Evolutionary conservation across 2,113 vertebrate species (phyloP), one percentile per base, ranked within the genome.

Genomic region (Mugil cephalus): DNA sequence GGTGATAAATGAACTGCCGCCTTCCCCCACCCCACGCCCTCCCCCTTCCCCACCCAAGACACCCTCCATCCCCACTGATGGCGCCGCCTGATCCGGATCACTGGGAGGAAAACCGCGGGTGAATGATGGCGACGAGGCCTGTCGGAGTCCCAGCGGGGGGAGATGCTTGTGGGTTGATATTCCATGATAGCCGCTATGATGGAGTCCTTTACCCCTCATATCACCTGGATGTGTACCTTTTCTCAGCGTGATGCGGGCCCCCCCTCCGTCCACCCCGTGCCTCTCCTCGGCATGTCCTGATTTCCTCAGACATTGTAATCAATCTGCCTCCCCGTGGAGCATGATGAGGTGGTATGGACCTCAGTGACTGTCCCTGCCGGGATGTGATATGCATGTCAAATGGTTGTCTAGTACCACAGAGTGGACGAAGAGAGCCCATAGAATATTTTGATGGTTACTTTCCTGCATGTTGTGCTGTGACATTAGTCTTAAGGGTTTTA

Each of bases 221-320:
- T 62, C 71, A 67, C 43, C 55, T 75, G 62, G 30, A 50, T 50
- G 56, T 60, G 47, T 70, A 52, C 0, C 8, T 61, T 52, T 10
- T 79, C 67, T 62, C 71, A 53, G 52, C 45, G 65, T 64, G 75
- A 42, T 53, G 50, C 65, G 69, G 45, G 60, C n/a, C 24, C 24
- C 24, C 58, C 73, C 46, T 56, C 46, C 35, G 62, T 51, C 35
- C 55, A 19, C 64, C 66, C 56, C 19, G 62, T 30, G 14, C 51
- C 47, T 61, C 35, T 30, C 21, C 24, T 59, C 42, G 56, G 45
- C 71, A 71, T 4, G 1, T 42, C 59, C 94, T 87, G 91, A 93
- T 93, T 94, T 85, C 87, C 90, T 88, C 91, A 85, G 93, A 95
- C 94, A 95, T 91, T 91, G 83, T 92, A 94, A 96, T 95, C 92